A percentile compares a stretch with the other conserved stretches of the same genome.
phyloP scores from a whole-genome alignment of 2,797 vertebrate genomes.

The Gymnothorax reevesii region DNA sequence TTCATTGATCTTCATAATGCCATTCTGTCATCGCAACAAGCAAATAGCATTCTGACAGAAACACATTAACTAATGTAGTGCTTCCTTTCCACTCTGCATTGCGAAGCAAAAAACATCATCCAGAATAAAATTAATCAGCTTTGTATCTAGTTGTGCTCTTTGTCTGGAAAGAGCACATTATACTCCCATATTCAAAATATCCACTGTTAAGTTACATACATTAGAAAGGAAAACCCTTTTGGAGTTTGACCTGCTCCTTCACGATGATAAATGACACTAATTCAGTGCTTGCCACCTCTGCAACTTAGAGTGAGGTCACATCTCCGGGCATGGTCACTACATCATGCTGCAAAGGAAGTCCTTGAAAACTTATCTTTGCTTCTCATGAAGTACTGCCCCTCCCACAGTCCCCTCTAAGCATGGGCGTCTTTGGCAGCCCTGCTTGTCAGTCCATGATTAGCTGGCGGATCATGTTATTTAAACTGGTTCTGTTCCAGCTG shows the following conservation, averaged over 20 bases:
- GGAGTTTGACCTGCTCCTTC: not conserved
- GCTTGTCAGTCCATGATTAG: constrained; percentile 9
- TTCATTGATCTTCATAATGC: not conserved
- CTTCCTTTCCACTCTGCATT: not conserved
- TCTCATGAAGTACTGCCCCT: constrained; percentile 1
- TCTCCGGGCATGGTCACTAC: constrained; percentile 8
- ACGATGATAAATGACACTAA: constrained; percentile 12
- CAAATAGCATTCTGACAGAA: not conserved
- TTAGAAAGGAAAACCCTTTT: not conserved
- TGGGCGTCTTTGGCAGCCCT: not conserved
- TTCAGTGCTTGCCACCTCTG: constrained; percentile 3
- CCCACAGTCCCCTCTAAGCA: constrained; percentile 17
- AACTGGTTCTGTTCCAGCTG: constrained; percentile 27
- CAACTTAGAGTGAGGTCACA: constrained; percentile 22
- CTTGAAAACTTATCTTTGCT: constrained; percentile 34
- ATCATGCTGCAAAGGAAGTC: constrained; percentile 40
- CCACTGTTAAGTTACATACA: not conserved
- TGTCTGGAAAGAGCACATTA: not conserved
- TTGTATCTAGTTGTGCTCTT: not conserved
- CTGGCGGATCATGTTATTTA: not conserved
- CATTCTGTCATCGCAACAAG: not conserved
- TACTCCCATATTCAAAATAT: not conserved
- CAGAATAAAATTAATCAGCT: not conserved
- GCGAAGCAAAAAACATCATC: not conserved
- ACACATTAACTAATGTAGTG: not conserved